phyloP scores from a whole-genome alignment of 2,797 vertebrate species.

The Serranus cabrilla region DNA sequence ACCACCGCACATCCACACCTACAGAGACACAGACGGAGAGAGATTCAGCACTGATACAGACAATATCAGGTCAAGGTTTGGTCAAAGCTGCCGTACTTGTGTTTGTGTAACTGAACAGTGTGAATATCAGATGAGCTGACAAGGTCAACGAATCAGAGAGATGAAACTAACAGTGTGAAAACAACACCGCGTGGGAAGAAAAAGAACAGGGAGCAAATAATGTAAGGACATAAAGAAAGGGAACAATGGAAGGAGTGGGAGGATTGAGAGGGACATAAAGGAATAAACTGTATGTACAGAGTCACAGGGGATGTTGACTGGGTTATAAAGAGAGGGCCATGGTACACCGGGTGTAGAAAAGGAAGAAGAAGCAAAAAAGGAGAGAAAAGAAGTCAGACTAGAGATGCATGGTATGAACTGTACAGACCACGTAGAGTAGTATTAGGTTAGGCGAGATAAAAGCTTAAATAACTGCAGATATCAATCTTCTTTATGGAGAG shows the following conservation, averaged over 20 bases:
- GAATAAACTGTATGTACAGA: not conserved
- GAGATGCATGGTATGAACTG: not conserved
- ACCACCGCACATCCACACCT: conserved; percentile 99
- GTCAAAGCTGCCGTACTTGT: not conserved
- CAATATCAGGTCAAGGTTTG: not conserved
- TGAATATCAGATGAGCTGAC: conserved; percentile 12
- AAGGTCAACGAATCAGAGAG: conserved; percentile 12
- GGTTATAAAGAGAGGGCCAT: not conserved
- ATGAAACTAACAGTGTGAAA: conserved; percentile 1
- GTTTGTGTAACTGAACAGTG: conserved; percentile 8
- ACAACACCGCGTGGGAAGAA: conserved; percentile 3
- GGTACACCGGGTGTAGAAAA: not conserved
- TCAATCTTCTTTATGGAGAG: not conserved
- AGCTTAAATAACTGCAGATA: not conserved
- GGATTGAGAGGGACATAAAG: not conserved
- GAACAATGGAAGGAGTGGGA: not conserved
- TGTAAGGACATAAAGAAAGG: not conserved
- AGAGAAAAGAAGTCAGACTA: not conserved
- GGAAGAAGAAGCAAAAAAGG: not conserved
- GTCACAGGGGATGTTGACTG: not conserved
- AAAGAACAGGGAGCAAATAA: not conserved
- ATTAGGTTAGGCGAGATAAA: not conserved
- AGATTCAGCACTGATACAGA: conserved; percentile 13
- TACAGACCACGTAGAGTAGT: not conserved
- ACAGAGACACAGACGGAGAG: conserved; percentile 10